Evolutionary conservation across 1,140 invertebrate species (phyloP).

Genomic region (Halyomorpha halys): DNA sequence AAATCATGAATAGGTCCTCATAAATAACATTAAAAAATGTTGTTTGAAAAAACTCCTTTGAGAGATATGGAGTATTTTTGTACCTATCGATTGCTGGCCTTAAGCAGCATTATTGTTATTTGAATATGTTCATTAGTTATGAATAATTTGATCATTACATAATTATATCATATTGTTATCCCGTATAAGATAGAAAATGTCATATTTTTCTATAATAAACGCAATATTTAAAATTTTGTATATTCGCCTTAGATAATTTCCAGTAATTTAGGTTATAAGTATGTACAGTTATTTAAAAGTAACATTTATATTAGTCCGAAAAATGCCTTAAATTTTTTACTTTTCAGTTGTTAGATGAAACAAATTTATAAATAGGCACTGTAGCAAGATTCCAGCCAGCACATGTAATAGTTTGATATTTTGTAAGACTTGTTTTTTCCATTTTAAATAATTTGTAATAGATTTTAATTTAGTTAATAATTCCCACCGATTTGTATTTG

Average conservation of each 20-base stretch:
- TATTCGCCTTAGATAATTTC: constrained; percentile 8
- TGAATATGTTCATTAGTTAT: too few species aligned
- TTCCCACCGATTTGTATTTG: background rate
- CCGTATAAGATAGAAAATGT: background rate
- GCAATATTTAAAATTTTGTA: constrained; percentile 2
- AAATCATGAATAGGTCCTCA: too few species aligned
- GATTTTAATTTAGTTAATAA: background rate
- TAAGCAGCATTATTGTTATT: too few species aligned
- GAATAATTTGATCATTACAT: too few species aligned
- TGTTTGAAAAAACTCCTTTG: too few species aligned
- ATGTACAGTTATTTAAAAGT: constrained; percentile 1
- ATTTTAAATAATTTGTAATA: too few species aligned
- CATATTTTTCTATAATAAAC: constrained; percentile 6
- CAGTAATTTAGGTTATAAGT: background rate
- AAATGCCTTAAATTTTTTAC: constrained; percentile 9
- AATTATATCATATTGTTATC: constrained; percentile 3
- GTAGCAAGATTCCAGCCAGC: background rate
- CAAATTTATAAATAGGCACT: background rate
- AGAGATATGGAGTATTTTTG: too few species aligned
- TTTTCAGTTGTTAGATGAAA: background rate
- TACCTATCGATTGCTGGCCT: too few species aligned
- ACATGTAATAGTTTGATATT: background rate
- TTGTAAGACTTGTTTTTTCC: background rate
- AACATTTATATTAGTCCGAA: background rate
- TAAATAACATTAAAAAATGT: too few species aligned